These are phyloP conservation scores for Andricus quercusramuli DNA, from an alignment of 2,888 invertebrate genomes.

Conservation along the genomic window DNA sequence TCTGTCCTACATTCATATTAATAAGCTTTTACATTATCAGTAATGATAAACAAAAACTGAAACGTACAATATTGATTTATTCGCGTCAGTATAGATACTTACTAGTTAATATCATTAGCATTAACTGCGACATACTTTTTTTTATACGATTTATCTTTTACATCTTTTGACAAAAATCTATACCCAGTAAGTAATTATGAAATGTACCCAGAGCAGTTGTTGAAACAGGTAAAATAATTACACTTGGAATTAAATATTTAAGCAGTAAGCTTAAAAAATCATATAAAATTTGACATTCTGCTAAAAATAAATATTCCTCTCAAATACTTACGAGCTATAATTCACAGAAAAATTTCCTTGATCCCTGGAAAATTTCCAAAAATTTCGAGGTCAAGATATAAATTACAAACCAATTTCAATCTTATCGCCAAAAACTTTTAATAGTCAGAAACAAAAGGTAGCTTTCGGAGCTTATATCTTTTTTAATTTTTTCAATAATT, in stretches of 20 bases:
- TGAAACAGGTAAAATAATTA: too few species aligned
- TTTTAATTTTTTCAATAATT: not conserved
- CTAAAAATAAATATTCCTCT: not conserved
- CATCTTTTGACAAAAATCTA: too few species aligned
- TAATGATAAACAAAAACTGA: not conserved
- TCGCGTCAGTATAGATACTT: not conserved
- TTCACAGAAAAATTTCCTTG: too few species aligned
- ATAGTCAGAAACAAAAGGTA: not conserved
- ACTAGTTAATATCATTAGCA: too few species aligned
- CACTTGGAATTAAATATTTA: too few species aligned
- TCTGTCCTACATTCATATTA: constrained; percentile 1
- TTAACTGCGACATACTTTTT: too few species aligned
- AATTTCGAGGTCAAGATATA: not conserved
- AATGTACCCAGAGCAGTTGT: too few species aligned
- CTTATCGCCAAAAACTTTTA: not conserved
- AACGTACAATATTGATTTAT: not conserved
- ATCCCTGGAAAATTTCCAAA: too few species aligned
- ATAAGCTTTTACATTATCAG: not conserved
- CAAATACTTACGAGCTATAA: too few species aligned
- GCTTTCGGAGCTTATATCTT: not conserved
- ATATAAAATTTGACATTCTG: not conserved
- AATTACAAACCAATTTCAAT: not conserved
- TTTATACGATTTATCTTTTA: too few species aligned
- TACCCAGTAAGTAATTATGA: too few species aligned
- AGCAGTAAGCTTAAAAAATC: too few species aligned